A percentile compares a stretch with the other conserved stretches of the same genome.
Conservation (phyloP, 30 jellyfish, hydroid and myxozoan species). For the Mastigias papua region DNA sequence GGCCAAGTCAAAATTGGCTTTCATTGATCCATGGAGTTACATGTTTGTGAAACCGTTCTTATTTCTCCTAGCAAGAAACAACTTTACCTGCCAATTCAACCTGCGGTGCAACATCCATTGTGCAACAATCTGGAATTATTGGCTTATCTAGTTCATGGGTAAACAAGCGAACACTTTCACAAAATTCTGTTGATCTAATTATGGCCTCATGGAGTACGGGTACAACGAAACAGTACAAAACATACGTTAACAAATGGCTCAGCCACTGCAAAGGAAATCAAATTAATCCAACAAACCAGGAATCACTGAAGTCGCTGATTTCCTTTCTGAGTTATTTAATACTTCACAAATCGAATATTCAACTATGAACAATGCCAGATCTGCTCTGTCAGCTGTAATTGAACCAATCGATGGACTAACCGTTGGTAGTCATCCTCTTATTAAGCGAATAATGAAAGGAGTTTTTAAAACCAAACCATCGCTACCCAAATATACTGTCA, state of each 20-base stretch:
- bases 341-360: conserved; percentile 43
- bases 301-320: conserved; percentile 37
- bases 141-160: conserved; percentile 47
- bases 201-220: conserved; percentile 49
- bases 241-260: conserved; percentile 16
- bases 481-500: conserved; percentile 39
- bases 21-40: conserved; percentile 23
- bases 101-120: conserved; percentile 30
- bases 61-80: conserved; percentile 46
- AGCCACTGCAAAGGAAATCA: conserved; percentile 22
- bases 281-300: conserved; percentile 22
- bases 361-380: conserved; percentile 50
- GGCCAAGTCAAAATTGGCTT: conserved; percentile 45
- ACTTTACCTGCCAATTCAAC: conserved; percentile 37
- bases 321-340: conserved; percentile 12
- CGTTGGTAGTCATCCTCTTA: conserved; percentile 34
- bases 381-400: conserved; percentile 31
- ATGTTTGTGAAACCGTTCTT: conserved; percentile 17
- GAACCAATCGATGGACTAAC: conserved; percentile 37
- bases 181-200: conserved; percentile 12
- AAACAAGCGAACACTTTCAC: conserved; percentile 24
- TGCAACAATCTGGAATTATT: conserved; percentile 43
- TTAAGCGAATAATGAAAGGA: conserved; percentile 40
- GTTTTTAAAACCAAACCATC: conserved; percentile 47
- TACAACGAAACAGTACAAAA: conserved; percentile 21